Percentiles rank a stretch among this genome's conserved stretches.
These are phyloP conservation scores for Phodopus roborovskii DNA, from an alignment of 2,113 vertebrate species.

Conservation along the genomic window DNA sequence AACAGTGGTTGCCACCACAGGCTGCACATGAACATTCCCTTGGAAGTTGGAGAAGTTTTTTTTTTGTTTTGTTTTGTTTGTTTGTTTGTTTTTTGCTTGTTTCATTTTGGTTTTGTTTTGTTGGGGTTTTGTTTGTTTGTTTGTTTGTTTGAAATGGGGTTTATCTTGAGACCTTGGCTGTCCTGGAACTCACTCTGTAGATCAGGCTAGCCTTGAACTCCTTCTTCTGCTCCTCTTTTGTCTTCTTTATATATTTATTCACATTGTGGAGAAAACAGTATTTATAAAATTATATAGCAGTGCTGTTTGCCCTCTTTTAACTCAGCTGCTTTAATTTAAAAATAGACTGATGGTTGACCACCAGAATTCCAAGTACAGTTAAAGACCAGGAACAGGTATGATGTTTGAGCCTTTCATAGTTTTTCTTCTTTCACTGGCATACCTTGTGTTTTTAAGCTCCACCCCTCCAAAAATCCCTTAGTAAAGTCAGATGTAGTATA, in stretches of 20 bases:
- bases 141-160: too few relatives aligned
- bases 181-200: too few relatives aligned
- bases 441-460: background rate
- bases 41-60: background rate
- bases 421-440: background rate
- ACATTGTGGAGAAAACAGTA: background rate
- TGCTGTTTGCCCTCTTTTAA: background rate
- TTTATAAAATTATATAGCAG: too few relatives aligned
- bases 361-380: background rate
- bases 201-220: background rate
- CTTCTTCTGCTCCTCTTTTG: background rate
- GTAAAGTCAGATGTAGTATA: background rate
- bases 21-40: background rate
- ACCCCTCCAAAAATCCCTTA: background rate
- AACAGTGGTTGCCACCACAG: background rate
- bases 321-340: background rate
- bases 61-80: too few relatives aligned
- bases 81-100: too few relatives aligned
- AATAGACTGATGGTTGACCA: background rate
- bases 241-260: background rate
- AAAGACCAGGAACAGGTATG: background rate
- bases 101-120: too few relatives aligned
- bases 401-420: background rate
- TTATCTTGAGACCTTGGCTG: too few relatives aligned
- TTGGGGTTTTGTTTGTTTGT: too few relatives aligned